Evolutionary conservation across 2,113 vertebrate genomes (phyloP).

Genomic region (Maylandia zebra): DNA sequence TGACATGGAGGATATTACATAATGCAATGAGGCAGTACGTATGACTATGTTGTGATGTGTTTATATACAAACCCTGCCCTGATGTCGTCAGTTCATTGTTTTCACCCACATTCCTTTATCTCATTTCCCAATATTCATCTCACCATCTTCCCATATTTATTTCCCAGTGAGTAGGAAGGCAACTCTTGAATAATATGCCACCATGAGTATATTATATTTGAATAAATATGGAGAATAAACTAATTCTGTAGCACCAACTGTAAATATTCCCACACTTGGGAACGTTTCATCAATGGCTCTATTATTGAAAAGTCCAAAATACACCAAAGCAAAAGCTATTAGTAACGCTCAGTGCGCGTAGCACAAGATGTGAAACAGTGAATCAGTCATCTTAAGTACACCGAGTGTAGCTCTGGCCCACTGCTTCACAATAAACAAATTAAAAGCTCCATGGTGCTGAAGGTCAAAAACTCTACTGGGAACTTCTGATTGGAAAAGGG

Average conservation of each 20-base stretch:
- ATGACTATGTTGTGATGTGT: not conserved
- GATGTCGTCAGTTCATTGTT: not conserved
- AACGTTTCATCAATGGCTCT: not conserved
- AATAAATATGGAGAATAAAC: not conserved
- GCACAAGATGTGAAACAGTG: not conserved
- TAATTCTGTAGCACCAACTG: not conserved
- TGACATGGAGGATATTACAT: not conserved
- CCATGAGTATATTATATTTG: not conserved
- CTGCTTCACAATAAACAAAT: not conserved
- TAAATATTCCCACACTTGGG: not conserved
- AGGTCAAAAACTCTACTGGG: not conserved
- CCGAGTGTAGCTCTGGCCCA: not conserved
- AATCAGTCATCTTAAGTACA: not conserved
- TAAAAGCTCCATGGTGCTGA: not conserved
- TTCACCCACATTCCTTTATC: not conserved
- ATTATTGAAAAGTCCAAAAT: not conserved
- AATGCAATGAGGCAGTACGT: not conserved
- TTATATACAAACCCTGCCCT: not conserved
- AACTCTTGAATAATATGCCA: not conserved
- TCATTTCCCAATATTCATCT: not conserved
- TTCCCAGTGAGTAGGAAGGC: not conserved
- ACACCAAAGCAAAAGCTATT: not conserved
- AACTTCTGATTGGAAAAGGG: not conserved
- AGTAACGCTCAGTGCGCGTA: not conserved
- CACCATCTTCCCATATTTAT: not conserved